A percentile compares a stretch with the other conserved stretches of the same genome.
Evolutionary conservation across 2,113 vertebrate genomes (phyloP).

Genomic region (Corythaeola cristata): DNA sequence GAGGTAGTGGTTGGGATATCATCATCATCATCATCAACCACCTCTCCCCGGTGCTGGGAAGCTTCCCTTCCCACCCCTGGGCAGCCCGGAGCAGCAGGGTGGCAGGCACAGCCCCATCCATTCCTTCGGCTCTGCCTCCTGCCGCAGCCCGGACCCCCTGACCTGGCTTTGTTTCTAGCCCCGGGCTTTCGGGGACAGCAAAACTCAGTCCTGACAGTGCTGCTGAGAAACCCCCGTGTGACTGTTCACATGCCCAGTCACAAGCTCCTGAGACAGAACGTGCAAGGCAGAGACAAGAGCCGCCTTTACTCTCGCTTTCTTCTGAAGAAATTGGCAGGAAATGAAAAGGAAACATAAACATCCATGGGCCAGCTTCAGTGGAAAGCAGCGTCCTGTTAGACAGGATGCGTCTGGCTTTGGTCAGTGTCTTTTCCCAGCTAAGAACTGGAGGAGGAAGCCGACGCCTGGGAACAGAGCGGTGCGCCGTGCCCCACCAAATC

Average conservation of each 20-base stretch:
- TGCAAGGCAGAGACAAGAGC: background rate
- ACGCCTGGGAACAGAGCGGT: constrained; percentile 21
- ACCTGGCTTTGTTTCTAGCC: background rate
- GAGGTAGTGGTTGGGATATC: background rate
- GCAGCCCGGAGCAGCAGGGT: fast-evolving
- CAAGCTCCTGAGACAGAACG: background rate
- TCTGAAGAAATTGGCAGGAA: constrained; percentile 50
- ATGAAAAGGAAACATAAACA: constrained; percentile 27
- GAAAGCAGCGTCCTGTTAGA: constrained; percentile 14
- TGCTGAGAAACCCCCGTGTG: background rate
- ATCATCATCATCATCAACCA: background rate
- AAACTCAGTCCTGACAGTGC: background rate
- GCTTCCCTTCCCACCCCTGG: background rate
- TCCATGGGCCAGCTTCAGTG: background rate
- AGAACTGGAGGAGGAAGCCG: constrained; percentile 11
- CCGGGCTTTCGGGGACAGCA: background rate
- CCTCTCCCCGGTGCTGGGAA: background rate
- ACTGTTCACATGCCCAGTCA: background rate
- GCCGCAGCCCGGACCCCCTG: fast-evolving
- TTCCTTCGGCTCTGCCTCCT: background rate
- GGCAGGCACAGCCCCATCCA: background rate
- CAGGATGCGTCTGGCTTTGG: background rate
- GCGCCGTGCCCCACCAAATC: background rate
- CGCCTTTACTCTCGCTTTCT: background rate
- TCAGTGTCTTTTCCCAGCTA: background rate